Base-by-base conservation (phyloP, 1,140 invertebrate genomes). In the Anoplolepis gracilipes region DNA sequence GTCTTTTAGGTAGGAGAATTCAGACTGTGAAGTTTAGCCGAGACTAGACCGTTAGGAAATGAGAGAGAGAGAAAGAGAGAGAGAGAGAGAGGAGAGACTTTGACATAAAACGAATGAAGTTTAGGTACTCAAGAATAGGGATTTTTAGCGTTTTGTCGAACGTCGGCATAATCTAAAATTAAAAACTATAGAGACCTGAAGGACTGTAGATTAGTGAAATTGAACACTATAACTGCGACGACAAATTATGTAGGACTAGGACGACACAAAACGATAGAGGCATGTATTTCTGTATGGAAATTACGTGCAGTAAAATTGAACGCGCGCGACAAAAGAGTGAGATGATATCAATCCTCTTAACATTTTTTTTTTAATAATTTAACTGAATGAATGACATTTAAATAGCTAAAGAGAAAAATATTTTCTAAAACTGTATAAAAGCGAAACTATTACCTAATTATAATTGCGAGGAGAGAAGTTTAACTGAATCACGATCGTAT, bases 181-280 rank as follows among this genome's bases (percentile, higher is more conserved):
- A n/a, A 67, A 79, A 79, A 69, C 39, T 53, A 13, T 53, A 79
- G 77, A 79, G 77, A 79, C 77, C 77, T 79, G 77, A 69, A 67
- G 62, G 22, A 79, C 16, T 22, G 61, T 39, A 53, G 30, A 22
- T 30, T 65, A 65, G 36, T 22, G n/a, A 69, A 64, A 55, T 42
- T 79, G 11, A 10, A 69, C 55, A 33, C 42, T 77, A 25, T 11
- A 28, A 75, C 16, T 39, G 8, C 57, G 36, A 42, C 0, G 19
- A 28, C 5, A 25, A 19, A 64, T 62, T 62, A 33, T 25, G 4
- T 64, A 42, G 36, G 30, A 64, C 19, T 64, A 42, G 30, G 16
- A 16, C 25, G 7, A 33, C 2, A 25, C 28, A 30, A 16, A 25
- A 11, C 2, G 33, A 39, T 16, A 19, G 46, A 42, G 36, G 19